Base-by-base conservation (phyloP, 92 coral and sea anemone species). In the Chrysogorgia sp. region DNA sequence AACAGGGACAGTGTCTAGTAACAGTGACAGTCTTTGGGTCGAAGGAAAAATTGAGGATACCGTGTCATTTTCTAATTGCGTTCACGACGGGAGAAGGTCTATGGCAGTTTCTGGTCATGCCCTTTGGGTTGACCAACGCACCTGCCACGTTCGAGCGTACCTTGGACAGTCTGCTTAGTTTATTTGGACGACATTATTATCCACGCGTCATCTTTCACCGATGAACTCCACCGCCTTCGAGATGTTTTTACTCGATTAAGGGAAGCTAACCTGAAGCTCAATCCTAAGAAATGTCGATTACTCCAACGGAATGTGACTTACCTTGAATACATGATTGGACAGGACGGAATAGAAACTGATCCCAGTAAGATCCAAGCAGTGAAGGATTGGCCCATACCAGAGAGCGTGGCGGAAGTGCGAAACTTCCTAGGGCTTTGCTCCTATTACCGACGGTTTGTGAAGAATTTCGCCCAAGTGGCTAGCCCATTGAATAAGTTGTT, bases 41-140 rank as follows among this genome's bases (percentile, higher is more conserved):
- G 72, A 35, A 0, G 84, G 88, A 53, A 47, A 78, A 63, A 69
- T 84, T n/a, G 74, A 78, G 49, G 66, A 45, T 20, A 55, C 50
- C 58, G 34, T 67, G 84, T 55, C 79, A 71, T 22, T 76, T 55
- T 35, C 58, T 84, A 24, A 53, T 68, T 57, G 84, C 58, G 84
- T 77, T 82, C 22, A 82, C 67, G 35, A 52, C 87, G n/a, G 75
- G 83, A 22, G 47, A 25, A 33, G 83, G 83, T 1, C 58, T 78
- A 10, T 78, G 52, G 12, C 76, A 78, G 26, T 78, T 78, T 21
- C 23, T 7, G 14, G 83, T 78, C 2, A 78, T 78, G 64, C 43
- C 75, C 2, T 78, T 78, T 45, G 62, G 83, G 47, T 33, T 78
- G 14, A 5, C 59, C n/a, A 78, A 78, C 17, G 83, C 83, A 9